These are phyloP conservation scores for Leptinotarsa haldemani DNA, from an alignment of 2,888 invertebrate genomes.

Conservation along the genomic window DNA sequence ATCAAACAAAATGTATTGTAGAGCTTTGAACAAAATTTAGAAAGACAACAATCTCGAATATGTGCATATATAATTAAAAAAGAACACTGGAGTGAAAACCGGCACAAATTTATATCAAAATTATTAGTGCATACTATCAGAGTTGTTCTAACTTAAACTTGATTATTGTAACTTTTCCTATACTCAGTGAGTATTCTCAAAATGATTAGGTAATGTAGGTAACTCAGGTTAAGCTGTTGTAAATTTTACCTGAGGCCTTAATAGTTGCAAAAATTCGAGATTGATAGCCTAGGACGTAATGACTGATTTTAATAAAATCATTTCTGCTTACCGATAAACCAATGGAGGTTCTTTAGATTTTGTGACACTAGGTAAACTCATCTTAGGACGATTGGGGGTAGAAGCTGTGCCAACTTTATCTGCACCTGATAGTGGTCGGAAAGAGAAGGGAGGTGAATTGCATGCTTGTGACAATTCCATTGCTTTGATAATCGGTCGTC, in stretches of 20 bases:
- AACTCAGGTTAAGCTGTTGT: background rate
- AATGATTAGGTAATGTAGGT: no score
- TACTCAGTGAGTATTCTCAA: no score
- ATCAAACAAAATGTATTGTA: slow-evolving; percentile 33
- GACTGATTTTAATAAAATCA: background rate
- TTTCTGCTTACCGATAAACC: slow-evolving; percentile 57
- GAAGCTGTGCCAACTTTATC: slow-evolving; percentile 49
- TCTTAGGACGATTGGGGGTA: slow-evolving; percentile 59
- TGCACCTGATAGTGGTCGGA: slow-evolving; percentile 55
- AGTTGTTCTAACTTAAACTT: background rate
- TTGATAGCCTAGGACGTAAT: background rate
- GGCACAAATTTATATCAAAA: background rate
- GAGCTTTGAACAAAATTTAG: slow-evolving; percentile 28
- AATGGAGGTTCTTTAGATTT: slow-evolving; percentile 59
- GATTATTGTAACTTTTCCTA: no score
- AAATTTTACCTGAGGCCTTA: background rate
- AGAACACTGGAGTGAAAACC: no score
- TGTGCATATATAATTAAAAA: background rate
- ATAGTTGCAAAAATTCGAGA: background rate
- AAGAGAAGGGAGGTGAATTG: slow-evolving; percentile 52
- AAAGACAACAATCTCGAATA: slow-evolving; percentile 34
- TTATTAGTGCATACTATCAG: background rate
- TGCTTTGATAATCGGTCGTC: slow-evolving; percentile 45
- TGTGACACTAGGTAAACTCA: slow-evolving; percentile 60
- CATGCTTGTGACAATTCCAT: slow-evolving; percentile 56